Evolutionary conservation across 2,888 invertebrate species (phyloP), one percentile per base, ranked within the genome.

Genomic region (Eucera pruinosa): DNA sequence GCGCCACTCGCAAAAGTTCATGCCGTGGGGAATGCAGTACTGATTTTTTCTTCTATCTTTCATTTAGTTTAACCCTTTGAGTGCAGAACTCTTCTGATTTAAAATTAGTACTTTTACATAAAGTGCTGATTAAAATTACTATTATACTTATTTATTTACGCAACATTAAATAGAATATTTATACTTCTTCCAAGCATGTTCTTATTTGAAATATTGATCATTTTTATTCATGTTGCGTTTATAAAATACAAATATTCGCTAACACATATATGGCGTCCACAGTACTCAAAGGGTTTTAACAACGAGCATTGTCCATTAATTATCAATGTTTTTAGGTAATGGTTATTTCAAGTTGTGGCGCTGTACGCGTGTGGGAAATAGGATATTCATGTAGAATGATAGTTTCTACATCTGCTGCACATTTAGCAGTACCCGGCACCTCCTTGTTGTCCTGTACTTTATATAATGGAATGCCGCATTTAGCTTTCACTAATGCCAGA

Each of bases 401-500:
- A 15, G 89, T 91, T 27, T 92, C 92, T 15, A 92, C 92, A 18
- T 91, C 91, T 25, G 91, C 91, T 15, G 89, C 89, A 48, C 92
- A 92, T 82, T 86, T 92, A 61, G 90, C 90, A 43, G 85, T 89
- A 25, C 90, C 91, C 13, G 91, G 91, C 36, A 88, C 87, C 1
- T 90, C 91, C 1, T 77, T 92, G 39, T 77, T 91, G 15, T 89
- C 90, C 1, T 92, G 91, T 57, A 90, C 89, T 20, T 73, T 92
- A n/a, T 88, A 96, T 78, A 95, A 96, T 78, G 97, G 97, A 30
- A 94, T 95, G 89, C 98, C 98, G 0, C 94, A 98, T 89, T 94
- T 98, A 80, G 95, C 96, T n/a, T 94, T 98, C 41, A 96, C 96
- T 39, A 97, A 96, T 89, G 97, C 97, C 27, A 95, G 96, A 90